These are phyloP conservation scores for Serranus cabrilla DNA, from an alignment of 2,797 vertebrate genomes.

Conservation along the genomic window DNA sequence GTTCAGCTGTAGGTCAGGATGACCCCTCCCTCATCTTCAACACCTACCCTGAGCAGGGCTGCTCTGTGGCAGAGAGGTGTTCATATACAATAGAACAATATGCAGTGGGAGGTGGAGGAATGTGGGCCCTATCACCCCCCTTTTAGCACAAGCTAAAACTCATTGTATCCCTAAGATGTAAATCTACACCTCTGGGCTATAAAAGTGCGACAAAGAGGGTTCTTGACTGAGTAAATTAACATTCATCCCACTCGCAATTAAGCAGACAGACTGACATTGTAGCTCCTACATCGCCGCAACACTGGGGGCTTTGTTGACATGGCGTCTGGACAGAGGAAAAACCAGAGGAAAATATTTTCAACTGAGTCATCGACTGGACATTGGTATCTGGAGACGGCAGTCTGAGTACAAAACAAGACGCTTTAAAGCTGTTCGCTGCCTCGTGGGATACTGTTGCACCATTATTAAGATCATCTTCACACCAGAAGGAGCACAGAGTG, in stretches of 20 bases:
- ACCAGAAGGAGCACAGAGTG: constrained; percentile 26
- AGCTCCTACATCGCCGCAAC: constrained; percentile 83
- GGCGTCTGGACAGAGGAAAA: constrained; percentile 85
- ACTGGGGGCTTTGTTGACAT: constrained; percentile 87
- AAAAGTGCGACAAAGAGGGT: constrained; percentile 86
- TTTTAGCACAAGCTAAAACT: constrained; percentile 84
- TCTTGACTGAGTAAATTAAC: constrained; percentile 86
- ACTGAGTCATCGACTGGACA: constrained; percentile 87
- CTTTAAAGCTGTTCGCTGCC: constrained; percentile 61
- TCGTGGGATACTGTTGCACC: constrained; percentile 30
- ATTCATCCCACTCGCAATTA: constrained; percentile 88
- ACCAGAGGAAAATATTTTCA: constrained; percentile 88
- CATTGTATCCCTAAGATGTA: constrained; percentile 84
- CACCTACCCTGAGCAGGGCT: constrained; percentile 71
- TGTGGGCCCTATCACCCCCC: constrained; percentile 83
- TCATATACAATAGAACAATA: constrained; percentile 85
- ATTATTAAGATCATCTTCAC: constrained; percentile 48
- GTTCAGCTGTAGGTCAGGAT: constrained; percentile 77
- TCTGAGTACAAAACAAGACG: constrained; percentile 76
- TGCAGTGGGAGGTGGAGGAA: constrained; percentile 84
- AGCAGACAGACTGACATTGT: constrained; percentile 88
- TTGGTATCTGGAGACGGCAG: constrained; percentile 78
- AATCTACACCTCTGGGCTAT: constrained; percentile 88
- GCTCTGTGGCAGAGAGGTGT: constrained; percentile 81
- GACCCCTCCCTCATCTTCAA: constrained; percentile 57